Evolutionary conservation across 1,140 invertebrate genomes (phyloP).

Genomic region (Drosophila gunungcola): DNA sequence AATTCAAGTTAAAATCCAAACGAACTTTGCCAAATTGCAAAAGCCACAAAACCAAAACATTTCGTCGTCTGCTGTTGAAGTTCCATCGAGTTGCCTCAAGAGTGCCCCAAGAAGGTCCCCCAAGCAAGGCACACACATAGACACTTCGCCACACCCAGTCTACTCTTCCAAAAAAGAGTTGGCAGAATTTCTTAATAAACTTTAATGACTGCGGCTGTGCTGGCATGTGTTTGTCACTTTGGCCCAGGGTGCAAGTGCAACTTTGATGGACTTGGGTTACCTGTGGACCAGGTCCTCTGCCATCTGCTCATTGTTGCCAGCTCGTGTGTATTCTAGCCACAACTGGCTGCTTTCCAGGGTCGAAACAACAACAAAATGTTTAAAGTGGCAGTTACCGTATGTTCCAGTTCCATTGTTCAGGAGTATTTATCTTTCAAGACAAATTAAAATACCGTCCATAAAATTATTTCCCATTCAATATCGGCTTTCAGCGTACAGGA

Average conservation of each 20-base stretch:
- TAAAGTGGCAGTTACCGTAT: slow-evolving; percentile 6
- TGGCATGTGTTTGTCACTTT: slow-evolving; percentile 45
- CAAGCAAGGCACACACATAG: slow-evolving; percentile 17
- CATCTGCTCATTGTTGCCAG: slow-evolving; percentile 26
- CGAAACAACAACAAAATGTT: slow-evolving; percentile 25
- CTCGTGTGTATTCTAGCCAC: slow-evolving; percentile 12
- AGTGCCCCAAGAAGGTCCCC: slow-evolving; percentile 4
- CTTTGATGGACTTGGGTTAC: slow-evolving; percentile 71
- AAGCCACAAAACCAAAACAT: slow-evolving; percentile 64
- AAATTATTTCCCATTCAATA: no score
- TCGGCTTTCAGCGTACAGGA: no score
- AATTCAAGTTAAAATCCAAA: slow-evolving; percentile 63
- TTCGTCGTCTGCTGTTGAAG: slow-evolving; percentile 54
- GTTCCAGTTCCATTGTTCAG: slow-evolving; percentile 1
- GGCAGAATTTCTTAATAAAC: slow-evolving; percentile 78
- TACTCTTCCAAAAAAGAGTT: slow-evolving; percentile 31
- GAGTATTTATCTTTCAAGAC: not conserved
- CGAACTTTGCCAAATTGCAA: slow-evolving; percentile 63
- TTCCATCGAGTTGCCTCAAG: slow-evolving; percentile 11
- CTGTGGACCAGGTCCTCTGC: slow-evolving; percentile 3
- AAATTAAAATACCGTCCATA: no score
- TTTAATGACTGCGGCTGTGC: slow-evolving; percentile 77
- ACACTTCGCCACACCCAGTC: not conserved
- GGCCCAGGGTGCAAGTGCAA: slow-evolving; percentile 47
- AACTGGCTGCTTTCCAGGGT: slow-evolving; percentile 13